These are phyloP conservation scores for Hermaeophaga mercurialis DNA, from an alignment of 2,888 invertebrate genomes.

Conservation along the genomic window DNA sequence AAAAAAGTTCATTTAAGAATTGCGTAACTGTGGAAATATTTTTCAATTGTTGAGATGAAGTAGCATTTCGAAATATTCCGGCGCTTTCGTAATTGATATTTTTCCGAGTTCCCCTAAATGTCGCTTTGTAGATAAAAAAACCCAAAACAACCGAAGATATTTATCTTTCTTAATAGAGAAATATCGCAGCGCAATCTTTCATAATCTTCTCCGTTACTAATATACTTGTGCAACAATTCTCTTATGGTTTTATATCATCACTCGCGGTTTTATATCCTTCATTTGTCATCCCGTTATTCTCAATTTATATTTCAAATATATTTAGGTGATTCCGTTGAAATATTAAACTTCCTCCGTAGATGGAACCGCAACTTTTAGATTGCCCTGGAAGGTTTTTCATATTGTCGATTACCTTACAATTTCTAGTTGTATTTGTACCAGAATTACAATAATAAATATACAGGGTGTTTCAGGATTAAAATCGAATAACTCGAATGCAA, in stretches of 20 bases:
- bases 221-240: conserved; percentile 20
- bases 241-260: conserved; percentile 16
- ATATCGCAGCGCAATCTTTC: conserved; percentile 7
- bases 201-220: conserved; percentile 18
- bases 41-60: no score
- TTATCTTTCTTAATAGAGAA: background rate
- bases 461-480: no score
- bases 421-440: no score
- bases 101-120: no score
- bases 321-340: conserved; percentile 12
- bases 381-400: no score
- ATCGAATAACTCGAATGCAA: no score
- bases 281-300: conserved; percentile 23
- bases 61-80: no score
- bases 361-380: background rate
- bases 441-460: no score
- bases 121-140: background rate
- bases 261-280: conserved; percentile 23
- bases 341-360: conserved; percentile 2
- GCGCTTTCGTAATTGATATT: no score
- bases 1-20: no score
- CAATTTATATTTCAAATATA: conserved; percentile 18
- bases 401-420: no score
- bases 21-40: no score
- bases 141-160: background rate